Evolutionary conservation across 2,797 vertebrate species (phyloP).

Genomic region (Acestrorhynchus altus): DNA sequence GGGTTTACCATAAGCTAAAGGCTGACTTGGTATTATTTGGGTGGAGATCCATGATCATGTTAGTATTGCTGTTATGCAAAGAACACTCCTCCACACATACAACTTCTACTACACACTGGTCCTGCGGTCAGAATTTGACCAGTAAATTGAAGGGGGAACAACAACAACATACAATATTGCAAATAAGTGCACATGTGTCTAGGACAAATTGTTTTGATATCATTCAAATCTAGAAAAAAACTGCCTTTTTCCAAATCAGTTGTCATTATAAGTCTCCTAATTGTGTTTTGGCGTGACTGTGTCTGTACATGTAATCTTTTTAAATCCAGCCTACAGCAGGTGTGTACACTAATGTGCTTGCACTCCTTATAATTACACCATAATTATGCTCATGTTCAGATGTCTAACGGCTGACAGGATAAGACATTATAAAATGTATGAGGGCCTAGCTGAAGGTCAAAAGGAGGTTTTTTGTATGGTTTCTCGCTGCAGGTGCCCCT

Average conservation of each 20-base stretch:
- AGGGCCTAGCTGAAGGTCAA: constrained; percentile 24
- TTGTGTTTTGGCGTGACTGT: not conserved
- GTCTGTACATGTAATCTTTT: not conserved
- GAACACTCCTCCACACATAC: too few relatives aligned
- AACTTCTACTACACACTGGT: too few relatives aligned
- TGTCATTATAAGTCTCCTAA: not conserved
- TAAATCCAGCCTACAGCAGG: not conserved
- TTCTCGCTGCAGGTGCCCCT: constrained; percentile 21
- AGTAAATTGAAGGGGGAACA: too few relatives aligned
- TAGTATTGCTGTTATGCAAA: too few relatives aligned
- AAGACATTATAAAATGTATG: constrained; percentile 21
- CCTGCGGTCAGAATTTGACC: too few relatives aligned
- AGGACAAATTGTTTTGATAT: too few relatives aligned
- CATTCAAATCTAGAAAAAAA: not conserved
- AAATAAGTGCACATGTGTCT: too few relatives aligned
- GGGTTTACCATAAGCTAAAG: too few relatives aligned
- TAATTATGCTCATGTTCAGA: constrained; percentile 32
- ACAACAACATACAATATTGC: too few relatives aligned
- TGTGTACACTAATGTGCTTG: constrained; percentile 21
- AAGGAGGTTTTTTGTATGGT: not conserved
- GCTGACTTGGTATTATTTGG: too few relatives aligned
- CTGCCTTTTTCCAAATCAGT: not conserved
- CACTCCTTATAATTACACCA: constrained; percentile 49
- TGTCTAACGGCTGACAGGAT: not conserved
- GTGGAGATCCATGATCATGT: too few relatives aligned